These are phyloP conservation scores for Bombylius discolor DNA, from an alignment of 2,888 invertebrate species.

Conservation along the genomic window DNA sequence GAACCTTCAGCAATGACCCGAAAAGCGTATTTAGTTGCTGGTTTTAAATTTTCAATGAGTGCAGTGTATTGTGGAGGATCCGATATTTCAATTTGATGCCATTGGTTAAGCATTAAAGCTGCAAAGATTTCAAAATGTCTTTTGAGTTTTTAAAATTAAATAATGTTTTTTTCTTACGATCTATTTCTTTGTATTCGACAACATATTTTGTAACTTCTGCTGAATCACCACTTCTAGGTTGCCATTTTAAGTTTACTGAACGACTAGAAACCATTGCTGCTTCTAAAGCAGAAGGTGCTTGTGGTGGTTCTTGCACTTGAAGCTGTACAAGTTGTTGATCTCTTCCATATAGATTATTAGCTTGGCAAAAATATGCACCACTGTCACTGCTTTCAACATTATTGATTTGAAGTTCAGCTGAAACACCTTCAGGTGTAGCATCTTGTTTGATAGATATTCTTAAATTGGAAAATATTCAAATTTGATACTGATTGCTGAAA, in stretches of 20 bases:
- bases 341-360: conserved; percentile 58
- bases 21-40: conserved; percentile 56
- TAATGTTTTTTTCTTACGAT: conserved; percentile 37
- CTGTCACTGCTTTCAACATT: conserved; percentile 57
- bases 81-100: conserved; percentile 52
- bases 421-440: conserved; percentile 53
- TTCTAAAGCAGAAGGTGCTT: conserved; percentile 52
- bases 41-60: conserved; percentile 53
- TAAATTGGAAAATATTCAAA: conserved; percentile 9
- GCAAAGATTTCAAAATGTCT: conserved; percentile 5
- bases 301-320: conserved; percentile 62
- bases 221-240: conserved; percentile 51
- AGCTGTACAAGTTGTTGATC: conserved; percentile 60
- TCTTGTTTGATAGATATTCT: conserved; percentile 52
- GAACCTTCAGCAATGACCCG: conserved; percentile 62
- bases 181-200: conserved; percentile 52
- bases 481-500: conserved; percentile 2
- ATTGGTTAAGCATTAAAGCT: conserved; percentile 38
- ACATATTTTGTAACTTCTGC: conserved; percentile 57
- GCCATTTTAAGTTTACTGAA: conserved; percentile 64
- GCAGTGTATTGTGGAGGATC: conserved; percentile 52
- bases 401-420: conserved; percentile 56
- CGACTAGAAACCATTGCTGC: conserved; percentile 58
- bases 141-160: neutral
- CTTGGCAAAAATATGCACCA: conserved; percentile 66